Percentiles rank a stretch among this genome's conserved stretches.
These are phyloP conservation scores for Fopius arisanus DNA, from an alignment of 1,140 invertebrate genomes.

Conservation along the genomic window DNA sequence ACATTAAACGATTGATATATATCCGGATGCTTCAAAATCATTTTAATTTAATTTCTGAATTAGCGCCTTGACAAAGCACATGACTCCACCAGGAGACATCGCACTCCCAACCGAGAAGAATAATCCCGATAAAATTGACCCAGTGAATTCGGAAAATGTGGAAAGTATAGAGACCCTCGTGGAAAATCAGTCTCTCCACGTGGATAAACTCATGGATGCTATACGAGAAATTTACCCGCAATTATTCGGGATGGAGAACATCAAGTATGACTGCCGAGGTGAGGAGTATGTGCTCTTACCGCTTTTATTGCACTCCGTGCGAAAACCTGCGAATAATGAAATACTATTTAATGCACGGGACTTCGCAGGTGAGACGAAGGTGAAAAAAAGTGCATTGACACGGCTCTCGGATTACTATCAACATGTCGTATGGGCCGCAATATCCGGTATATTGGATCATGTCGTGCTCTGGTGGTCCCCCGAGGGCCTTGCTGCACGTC, in stretches of 20 bases:
- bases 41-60: too few species aligned
- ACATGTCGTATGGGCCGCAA: conserved; percentile 74
- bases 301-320: neutral
- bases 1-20: too few species aligned
- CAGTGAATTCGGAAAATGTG: conserved; percentile 44
- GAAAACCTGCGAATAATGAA: too few species aligned
- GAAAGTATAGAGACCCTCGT: conserved; percentile 61
- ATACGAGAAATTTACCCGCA: conserved; percentile 54
- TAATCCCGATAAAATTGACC: neutral
- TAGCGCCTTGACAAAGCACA: conserved; percentile 41
- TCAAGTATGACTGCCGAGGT: conserved; percentile 45
- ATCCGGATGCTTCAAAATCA: too few species aligned
- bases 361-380: conserved; percentile 53
- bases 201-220: conserved; percentile 53
- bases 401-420: conserved; percentile 68
- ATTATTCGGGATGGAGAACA: conserved; percentile 56
- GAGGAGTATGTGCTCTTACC: conserved; percentile 3
- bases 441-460: conserved; percentile 78
- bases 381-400: conserved; percentile 61
- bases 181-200: conserved; percentile 58
- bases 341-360: neutral
- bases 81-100: conserved; percentile 40
- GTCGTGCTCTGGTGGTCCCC: conserved; percentile 82
- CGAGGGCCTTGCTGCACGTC: conserved; percentile 71
- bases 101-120: conserved; percentile 27